Percentiles rank a stretch among this genome's conserved stretches.
phyloP scores from a whole-genome alignment of 2,888 invertebrate genomes.

The Cerceris rybyensis region DNA sequence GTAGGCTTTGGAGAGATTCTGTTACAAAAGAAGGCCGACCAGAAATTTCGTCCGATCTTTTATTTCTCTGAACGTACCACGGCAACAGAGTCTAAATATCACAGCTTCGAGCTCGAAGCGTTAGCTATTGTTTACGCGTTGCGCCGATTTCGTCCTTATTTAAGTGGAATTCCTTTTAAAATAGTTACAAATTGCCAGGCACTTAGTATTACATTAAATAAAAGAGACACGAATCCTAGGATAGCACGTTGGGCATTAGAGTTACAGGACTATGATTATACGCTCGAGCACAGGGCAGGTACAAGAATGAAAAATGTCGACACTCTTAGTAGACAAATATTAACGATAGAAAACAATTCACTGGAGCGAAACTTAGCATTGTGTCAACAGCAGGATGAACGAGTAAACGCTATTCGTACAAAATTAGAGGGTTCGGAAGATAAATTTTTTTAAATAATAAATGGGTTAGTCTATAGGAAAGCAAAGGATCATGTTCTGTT shows the following conservation, averaged over 20 bases:
- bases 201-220: neutral
- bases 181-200: neutral
- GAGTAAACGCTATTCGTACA: neutral
- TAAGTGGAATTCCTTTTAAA: neutral
- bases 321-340: conserved; percentile 7
- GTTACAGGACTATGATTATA: conserved; percentile 12
- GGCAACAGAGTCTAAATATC: neutral
- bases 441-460: conserved; percentile 11
- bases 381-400: neutral
- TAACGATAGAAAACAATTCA: neutral
- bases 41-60: neutral
- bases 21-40: neutral
- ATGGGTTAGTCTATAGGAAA: conserved; percentile 12
- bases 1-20: neutral
- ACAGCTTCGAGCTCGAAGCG: conserved; percentile 3
- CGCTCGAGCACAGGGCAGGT: neutral
- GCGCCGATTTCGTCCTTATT: neutral
- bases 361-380: conserved; percentile 1
- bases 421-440: conserved; percentile 2
- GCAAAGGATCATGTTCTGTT: neutral
- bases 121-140: conserved; percentile 6
- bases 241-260: neutral
- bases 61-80: neutral
- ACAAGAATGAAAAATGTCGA: neutral
- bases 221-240: neutral